Evolutionary conservation across 2,113 vertebrate genomes (phyloP), one percentile per base, ranked within the genome.

Genomic region (Suricata suricatta): DNA sequence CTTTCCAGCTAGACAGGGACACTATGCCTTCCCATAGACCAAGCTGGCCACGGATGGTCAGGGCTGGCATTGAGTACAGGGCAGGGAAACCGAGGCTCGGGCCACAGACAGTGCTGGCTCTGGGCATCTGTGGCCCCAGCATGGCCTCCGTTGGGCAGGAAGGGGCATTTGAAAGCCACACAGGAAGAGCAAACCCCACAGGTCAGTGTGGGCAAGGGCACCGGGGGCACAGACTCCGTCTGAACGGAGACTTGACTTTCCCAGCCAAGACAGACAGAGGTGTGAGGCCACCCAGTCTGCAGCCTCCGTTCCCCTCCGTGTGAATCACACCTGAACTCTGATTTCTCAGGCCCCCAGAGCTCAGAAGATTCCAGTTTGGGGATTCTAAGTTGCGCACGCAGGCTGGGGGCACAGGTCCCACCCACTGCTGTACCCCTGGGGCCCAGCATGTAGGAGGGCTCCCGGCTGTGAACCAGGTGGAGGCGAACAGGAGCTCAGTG

Each of bases 141-240:
- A 2, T 1, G 27, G 57, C 41, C 16, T 74, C 33, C 3, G 0
- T 0, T 41, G 63, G 35, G 29, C 77, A 60, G 25, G 25, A 4
- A 38, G 38, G 29, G 33, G 50, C n/a, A 3, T 11, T 16, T 35
- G n/a, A 50, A 35, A 93, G 6, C 71, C 17, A 11, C 29, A 2
- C 7, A 25, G 21, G n/a, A 76, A 50, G 38, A 33, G 33, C 57
- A 60, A 60, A 60, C 57, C 21, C 57, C 57, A 60, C 54, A 23
- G 19, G 5, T 8, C 15, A 35, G 33, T 66, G 29, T 1, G 3
- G 52, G 68, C 0, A 15, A 35, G 19, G 12, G 52, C 7, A 27
- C 9, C 0, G 50, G 12, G n/a, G 33, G 23, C 4, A 10, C 0
- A 3, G 44, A 0, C 87, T 23, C 29, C 2, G 3, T 2, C 64